These are phyloP conservation scores for Chaenocephalus aceratus DNA, from an alignment of 2,113 vertebrate species.

Conservation along the genomic window DNA sequence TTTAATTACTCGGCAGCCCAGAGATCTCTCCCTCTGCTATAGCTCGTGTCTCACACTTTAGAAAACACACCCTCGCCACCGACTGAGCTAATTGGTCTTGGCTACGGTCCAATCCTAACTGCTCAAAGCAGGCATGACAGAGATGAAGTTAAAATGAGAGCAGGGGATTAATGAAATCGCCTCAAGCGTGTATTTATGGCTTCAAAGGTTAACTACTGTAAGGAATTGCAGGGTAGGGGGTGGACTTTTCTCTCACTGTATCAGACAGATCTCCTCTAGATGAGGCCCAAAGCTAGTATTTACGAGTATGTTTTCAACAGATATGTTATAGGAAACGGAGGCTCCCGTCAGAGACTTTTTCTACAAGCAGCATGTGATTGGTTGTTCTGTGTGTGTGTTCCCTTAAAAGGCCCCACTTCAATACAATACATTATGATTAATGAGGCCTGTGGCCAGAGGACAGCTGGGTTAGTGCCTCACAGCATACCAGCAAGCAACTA, in stretches of 20 bases:
- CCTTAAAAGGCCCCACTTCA: slow-evolving; percentile 56
- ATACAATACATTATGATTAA: slow-evolving; percentile 80
- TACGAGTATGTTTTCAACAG: slow-evolving; percentile 13
- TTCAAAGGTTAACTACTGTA: slow-evolving; percentile 16
- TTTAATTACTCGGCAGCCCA: slow-evolving; percentile 45
- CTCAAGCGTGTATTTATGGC: slow-evolving; percentile 30
- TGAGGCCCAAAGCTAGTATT: neutral
- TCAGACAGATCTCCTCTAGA: slow-evolving; percentile 10
- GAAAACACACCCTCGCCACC: neutral
- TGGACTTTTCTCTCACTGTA: neutral
- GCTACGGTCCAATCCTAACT: slow-evolving; percentile 65
- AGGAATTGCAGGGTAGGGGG: neutral
- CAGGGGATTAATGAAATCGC: slow-evolving; percentile 40
- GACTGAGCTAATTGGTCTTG: slow-evolving; percentile 66
- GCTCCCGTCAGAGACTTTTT: neutral
- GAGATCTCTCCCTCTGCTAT: slow-evolving; percentile 49
- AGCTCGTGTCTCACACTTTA: slow-evolving; percentile 31
- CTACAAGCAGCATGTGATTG: slow-evolving; percentile 34
- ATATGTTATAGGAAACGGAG: slow-evolving; percentile 30
- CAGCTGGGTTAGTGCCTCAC: slow-evolving; percentile 57
- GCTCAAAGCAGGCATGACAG: slow-evolving; percentile 21
- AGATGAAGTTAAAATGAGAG: slow-evolving; percentile 36
- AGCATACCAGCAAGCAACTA: slow-evolving; percentile 60
- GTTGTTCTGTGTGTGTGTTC: slow-evolving; percentile 43
- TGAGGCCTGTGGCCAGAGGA: slow-evolving; percentile 72